Evolutionary conservation across 1,140 invertebrate genomes (phyloP), one percentile per base, ranked within the genome.

Genomic region (Trissolcus basalis): DNA sequence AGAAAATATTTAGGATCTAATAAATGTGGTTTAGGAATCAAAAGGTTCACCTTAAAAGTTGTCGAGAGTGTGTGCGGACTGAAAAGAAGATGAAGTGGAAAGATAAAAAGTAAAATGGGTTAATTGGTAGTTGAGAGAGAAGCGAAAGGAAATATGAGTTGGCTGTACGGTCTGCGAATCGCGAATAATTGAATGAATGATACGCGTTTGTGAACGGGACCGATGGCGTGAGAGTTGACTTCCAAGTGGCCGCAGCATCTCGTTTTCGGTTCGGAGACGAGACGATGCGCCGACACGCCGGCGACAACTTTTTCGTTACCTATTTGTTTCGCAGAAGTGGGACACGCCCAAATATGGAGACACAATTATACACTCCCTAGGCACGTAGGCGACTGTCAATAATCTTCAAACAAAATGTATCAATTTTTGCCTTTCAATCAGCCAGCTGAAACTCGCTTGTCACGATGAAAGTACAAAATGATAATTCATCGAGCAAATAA

Each of bases 171-270:
- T 60, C 63, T 56, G 32, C 19, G 58, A 68, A 63, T 65, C 63
- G 71, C 63, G 50, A 73, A 55, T 61, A 67, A 73, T 73, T 73
- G 70, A 61, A 67, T 67, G 61, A 73, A 73, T 73, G 54, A 73
- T 73, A 65, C 43, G 70, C 48, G 53, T 48, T 73, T 65, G 47
- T 65, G 61, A 60, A 11, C 10, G 53, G 50, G 60, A 11, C 53
- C 27, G 10, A 19, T 27, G 19, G 19, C 59, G 54, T 72, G 59
- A 64, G 69, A 72, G 54, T 53, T 11, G 32, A 50, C 48, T 10
- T 27, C 53, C 59, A 51, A 33, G 39, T 27, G 32, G 5, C 54
- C 45, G 13, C 44, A 33, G 44, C 16, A 39, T 45, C 36, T 47
- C 70, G 15, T 41, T 56, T 53, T 48, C 39, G 67, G 50, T 48